Percentiles rank a stretch among this genome's conserved stretches.
Conservation (phyloP, 2,888 invertebrate genomes). For the Digitonthophagus gazella region DNA sequence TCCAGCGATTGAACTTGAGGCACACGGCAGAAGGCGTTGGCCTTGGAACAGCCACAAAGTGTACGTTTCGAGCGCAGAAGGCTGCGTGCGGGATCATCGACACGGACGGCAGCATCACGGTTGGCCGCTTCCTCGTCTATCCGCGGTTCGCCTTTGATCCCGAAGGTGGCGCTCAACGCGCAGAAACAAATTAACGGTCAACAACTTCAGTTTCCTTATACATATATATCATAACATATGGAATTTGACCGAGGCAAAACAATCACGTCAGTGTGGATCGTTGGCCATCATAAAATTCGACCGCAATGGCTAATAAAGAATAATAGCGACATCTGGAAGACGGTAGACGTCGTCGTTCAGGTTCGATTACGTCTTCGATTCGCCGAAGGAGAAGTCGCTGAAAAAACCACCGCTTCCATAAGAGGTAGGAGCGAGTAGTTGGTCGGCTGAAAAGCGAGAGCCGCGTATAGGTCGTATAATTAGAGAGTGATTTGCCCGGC, state of each 20-base stretch:
- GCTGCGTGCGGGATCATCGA: constrained; percentile 11
- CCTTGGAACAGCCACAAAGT: constrained; percentile 1
- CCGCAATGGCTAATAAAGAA: background rate
- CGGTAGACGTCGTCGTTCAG: background rate
- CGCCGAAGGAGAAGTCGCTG: background rate
- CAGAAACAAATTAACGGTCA: too few species aligned
- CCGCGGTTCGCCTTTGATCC: too few species aligned
- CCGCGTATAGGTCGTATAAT: background rate
- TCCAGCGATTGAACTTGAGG: constrained; percentile 10
- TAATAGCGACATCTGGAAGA: background rate
- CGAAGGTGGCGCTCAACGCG: too few species aligned
- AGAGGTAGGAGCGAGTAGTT: background rate
- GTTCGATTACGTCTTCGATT: background rate
- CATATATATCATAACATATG: too few species aligned
- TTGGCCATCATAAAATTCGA: too few species aligned
- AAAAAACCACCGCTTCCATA: background rate
- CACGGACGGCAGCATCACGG: constrained; percentile 1
- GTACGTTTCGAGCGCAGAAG: background rate
- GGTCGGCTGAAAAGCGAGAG: background rate
- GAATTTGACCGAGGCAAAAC: too few species aligned
- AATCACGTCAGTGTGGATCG: too few species aligned
- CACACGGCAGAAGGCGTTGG: constrained; percentile 6
- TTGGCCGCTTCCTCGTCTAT: constrained; percentile 13
- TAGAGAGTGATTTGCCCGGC: background rate
- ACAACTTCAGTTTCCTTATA: too few species aligned